These are phyloP conservation scores for Colinus virginianus DNA, from an alignment of 2,113 vertebrate genomes.

Conservation along the genomic window DNA sequence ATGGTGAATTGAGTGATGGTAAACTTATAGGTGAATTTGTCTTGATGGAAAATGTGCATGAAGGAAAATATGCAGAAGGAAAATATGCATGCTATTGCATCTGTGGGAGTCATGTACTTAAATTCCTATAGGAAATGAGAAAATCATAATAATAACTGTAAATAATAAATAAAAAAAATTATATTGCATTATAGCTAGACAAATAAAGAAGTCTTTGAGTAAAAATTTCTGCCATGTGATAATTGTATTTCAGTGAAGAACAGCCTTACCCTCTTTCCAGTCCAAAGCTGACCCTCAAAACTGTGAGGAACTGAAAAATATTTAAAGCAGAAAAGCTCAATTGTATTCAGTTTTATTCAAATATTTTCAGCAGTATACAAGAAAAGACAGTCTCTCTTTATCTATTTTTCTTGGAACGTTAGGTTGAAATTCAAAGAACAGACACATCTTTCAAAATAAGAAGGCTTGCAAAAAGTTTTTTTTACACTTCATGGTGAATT, in stretches of 20 bases:
- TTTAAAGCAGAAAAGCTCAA: neutral
- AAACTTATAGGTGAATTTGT: neutral
- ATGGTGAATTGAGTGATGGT: neutral
- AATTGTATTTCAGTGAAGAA: neutral
- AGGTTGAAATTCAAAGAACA: neutral
- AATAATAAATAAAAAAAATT: neutral
- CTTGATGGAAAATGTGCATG: neutral
- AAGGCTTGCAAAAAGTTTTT: neutral
- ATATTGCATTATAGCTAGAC: neutral
- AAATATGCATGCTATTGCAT: neutral
- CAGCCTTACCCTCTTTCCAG: neutral
- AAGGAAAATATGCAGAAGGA: neutral
- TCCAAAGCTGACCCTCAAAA: neutral
- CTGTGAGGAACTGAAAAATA: neutral
- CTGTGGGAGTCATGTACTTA: neutral
- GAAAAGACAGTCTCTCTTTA: neutral
- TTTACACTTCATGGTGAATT: conserved; percentile 35
- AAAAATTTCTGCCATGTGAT: neutral
- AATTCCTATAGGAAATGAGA: neutral
- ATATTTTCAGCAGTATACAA: neutral
- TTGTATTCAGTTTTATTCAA: neutral
- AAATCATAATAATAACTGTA: neutral
- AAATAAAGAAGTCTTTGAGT: neutral
- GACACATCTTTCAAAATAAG: neutral
- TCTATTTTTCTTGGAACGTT: neutral